These are phyloP conservation scores for Silurus aristotelis DNA, from an alignment of 2,797 vertebrate genomes.

Conservation along the genomic window DNA sequence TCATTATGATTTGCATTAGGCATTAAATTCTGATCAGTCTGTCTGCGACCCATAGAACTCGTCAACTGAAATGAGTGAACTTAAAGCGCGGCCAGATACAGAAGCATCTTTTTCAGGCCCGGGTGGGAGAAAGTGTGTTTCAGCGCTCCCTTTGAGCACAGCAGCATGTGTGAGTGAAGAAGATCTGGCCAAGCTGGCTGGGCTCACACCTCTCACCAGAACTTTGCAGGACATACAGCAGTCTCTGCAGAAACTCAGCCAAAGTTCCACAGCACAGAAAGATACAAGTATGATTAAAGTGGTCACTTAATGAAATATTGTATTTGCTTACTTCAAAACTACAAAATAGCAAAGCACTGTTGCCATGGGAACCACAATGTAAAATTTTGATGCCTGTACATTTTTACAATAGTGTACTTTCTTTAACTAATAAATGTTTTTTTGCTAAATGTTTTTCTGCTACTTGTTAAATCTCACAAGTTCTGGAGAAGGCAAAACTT, in stretches of 20 bases:
- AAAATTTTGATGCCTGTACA: neutral
- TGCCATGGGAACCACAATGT: neutral
- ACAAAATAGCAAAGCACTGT: neutral
- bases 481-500: neutral
- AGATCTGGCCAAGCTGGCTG: constrained; percentile 75
- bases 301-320: neutral
- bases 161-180: constrained; percentile 72
- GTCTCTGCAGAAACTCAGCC: constrained; percentile 68
- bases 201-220: constrained; percentile 77
- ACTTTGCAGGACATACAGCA: constrained; percentile 79
- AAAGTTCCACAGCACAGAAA: neutral
- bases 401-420: neutral
- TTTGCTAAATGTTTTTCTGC: neutral
- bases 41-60: constrained; percentile 55
- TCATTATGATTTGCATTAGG: neutral
- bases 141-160: constrained; percentile 60
- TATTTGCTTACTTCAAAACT: neutral
- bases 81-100: constrained; percentile 46
- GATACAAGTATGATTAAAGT: constrained; percentile 16
- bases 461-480: neutral
- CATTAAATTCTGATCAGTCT: constrained; percentile 39
- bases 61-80: constrained; percentile 61
- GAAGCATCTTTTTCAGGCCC: constrained; percentile 54
- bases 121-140: constrained; percentile 57
- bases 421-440: neutral